phyloP scores from a whole-genome alignment of 2,888 invertebrate genomes.

The Lysandra bellargus region DNA sequence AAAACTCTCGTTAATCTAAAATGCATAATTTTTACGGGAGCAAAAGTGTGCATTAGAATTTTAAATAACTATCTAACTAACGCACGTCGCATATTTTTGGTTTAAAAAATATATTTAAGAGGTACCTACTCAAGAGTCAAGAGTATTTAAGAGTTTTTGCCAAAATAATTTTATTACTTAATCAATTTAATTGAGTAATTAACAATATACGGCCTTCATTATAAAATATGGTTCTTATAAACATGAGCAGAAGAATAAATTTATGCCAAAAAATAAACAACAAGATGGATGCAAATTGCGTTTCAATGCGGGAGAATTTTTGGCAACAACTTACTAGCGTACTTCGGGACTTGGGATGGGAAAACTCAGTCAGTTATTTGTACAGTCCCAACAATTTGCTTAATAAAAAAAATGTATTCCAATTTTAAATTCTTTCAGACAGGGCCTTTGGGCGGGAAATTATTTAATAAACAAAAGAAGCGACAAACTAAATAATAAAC shows the following conservation, averaged over 20 bases:
- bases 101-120: too few relatives aligned
- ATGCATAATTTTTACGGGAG: background rate
- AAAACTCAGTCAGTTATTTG: background rate
- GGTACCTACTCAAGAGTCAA: too few relatives aligned
- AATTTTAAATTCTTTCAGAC: too few relatives aligned
- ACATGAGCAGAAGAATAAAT: background rate
- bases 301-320: conserved; percentile 6
- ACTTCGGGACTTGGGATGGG: background rate
- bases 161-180: background rate
- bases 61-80: too few relatives aligned
- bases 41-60: too few relatives aligned
- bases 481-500: too few relatives aligned
- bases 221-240: background rate
- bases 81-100: too few relatives aligned
- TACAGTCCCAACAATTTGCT: background rate
- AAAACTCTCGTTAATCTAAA: background rate
- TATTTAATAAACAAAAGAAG: too few relatives aligned
- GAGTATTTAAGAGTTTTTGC: too few relatives aligned
- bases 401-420: too few relatives aligned
- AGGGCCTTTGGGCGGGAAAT: too few relatives aligned
- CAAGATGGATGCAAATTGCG: background rate
- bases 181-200: background rate
- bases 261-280: background rate
- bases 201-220: conserved; percentile 21
- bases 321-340: background rate